Conservation (phyloP, 2,888 invertebrate genomes). For the Machimus rusticus region DNA sequence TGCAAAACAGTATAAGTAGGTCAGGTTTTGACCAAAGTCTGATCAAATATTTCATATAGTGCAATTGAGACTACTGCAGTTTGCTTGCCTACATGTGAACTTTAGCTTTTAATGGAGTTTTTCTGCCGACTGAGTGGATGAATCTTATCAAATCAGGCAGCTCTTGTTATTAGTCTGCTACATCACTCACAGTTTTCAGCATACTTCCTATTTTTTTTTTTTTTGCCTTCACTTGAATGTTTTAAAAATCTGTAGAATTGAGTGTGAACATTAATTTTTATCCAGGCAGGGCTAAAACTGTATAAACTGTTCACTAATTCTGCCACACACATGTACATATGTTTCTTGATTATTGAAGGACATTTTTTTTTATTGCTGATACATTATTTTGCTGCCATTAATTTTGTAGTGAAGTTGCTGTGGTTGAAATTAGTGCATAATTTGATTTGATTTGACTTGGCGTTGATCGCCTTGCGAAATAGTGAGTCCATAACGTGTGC, state of each 20-base stretch:
- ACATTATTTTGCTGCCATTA: too few relatives aligned
- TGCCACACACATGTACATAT: too few relatives aligned
- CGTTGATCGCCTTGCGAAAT: background rate
- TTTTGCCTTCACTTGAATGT: background rate
- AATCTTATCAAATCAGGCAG: background rate
- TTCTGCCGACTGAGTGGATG: background rate
- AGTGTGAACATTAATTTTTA: too few relatives aligned
- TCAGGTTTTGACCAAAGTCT: background rate
- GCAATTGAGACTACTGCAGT: background rate
- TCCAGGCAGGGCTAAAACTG: too few relatives aligned
- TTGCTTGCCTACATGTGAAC: too few relatives aligned
- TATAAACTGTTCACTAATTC: too few relatives aligned
- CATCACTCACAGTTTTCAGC: too few relatives aligned
- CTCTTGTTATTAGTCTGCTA: background rate
- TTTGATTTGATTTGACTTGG: background rate
- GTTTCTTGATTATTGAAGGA: too few relatives aligned
- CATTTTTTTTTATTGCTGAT: too few relatives aligned
- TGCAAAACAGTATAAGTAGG: background rate
- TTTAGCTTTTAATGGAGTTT: background rate
- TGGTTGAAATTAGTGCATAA: background rate
- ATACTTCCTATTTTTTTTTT: background rate
- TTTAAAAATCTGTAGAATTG: background rate
- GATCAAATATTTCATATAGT: background rate
- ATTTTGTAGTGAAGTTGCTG: too few relatives aligned
- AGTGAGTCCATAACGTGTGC: background rate